Evolutionary conservation across 2,113 vertebrate species (phyloP).

Genomic region (Paracanthobrama guichenoti): DNA sequence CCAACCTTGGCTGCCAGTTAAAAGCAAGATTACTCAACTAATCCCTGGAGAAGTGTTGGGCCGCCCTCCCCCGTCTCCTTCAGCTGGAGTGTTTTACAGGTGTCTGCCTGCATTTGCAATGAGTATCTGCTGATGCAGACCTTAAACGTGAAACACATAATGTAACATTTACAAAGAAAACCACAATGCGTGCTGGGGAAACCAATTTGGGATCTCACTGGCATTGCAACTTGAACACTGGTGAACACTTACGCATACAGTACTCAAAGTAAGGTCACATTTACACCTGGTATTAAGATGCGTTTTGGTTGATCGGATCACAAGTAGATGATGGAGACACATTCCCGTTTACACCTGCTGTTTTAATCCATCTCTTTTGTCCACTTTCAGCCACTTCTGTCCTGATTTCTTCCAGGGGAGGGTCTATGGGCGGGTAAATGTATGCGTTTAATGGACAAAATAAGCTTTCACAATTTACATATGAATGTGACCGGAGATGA

Average conservation of each 20-base stretch:
- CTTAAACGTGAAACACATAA: not conserved
- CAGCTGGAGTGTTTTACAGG: constrained; percentile 7
- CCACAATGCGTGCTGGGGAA: not conserved
- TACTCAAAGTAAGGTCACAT: not conserved
- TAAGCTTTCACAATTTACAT: no score
- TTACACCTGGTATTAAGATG: no score
- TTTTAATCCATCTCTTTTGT: no score
- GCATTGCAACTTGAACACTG: not conserved
- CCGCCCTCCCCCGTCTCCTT: constrained; percentile 34
- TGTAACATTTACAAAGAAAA: not conserved
- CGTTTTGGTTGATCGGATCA: no score
- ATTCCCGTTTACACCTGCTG: no score
- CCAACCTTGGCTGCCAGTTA: constrained; percentile 59
- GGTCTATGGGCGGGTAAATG: no score
- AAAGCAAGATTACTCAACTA: constrained; percentile 61
- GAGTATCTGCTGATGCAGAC: not conserved
- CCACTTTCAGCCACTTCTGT: no score
- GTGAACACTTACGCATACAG: not conserved
- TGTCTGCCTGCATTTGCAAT: not conserved
- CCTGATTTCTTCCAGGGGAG: no score
- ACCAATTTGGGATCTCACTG: not conserved
- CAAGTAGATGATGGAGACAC: no score
- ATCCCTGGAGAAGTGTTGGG: constrained; percentile 53
- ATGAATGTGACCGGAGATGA: no score
- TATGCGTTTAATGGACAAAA: no score